A percentile compares a stretch with the other conserved stretches of the same genome.
These are phyloP conservation scores for Tetraneura akinire DNA, from an alignment of 1,140 invertebrate species.

Conservation along the genomic window DNA sequence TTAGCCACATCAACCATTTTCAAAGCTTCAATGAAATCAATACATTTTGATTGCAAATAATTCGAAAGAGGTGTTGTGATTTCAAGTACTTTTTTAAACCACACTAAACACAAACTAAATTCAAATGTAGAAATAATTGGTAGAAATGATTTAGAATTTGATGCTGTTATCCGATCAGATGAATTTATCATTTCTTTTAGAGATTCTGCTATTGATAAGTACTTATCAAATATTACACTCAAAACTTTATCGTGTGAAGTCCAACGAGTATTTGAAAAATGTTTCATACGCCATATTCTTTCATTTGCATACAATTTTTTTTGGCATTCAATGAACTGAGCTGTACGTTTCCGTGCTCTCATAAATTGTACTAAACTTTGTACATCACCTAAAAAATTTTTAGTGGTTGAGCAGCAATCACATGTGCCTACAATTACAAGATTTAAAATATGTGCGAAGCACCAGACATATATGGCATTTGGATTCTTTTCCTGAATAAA, in stretches of 20 bases:
- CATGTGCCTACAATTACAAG: neutral
- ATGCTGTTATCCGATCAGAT: neutral
- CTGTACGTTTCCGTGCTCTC: no score
- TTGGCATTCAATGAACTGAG: no score
- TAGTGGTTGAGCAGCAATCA: no score
- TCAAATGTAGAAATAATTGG: neutral
- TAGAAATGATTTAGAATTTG: neutral
- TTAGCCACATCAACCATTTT: neutral
- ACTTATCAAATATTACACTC: neutral
- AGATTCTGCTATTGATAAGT: neutral
- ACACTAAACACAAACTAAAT: neutral
- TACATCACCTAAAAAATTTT: no score
- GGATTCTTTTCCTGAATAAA: neutral
- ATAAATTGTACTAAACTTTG: no score
- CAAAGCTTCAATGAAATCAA: neutral
- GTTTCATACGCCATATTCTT: no score
- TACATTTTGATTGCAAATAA: neutral
- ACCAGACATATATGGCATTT: neutral
- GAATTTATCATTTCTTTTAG: neutral
- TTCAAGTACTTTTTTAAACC: neutral
- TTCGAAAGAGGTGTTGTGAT: neutral
- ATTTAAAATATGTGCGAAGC: slow-evolving; percentile 1
- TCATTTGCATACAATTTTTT: no score
- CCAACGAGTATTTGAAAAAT: no score
- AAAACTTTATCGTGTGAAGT: neutral